Conservation (phyloP, 2,888 invertebrate genomes). For the Kryphioiulus occultus region DNA sequence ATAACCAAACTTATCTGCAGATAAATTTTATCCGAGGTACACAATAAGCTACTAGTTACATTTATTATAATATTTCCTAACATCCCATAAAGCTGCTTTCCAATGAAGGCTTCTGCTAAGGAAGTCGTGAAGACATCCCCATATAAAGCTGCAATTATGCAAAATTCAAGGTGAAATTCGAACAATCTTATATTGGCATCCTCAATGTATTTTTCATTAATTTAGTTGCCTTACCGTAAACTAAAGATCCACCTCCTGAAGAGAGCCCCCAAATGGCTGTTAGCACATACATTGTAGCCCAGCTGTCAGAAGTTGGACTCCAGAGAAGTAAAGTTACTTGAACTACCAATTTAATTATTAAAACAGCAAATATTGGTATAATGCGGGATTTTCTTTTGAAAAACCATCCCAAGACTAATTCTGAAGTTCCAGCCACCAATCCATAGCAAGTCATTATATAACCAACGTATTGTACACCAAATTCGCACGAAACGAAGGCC, state of each 20-base stretch:
- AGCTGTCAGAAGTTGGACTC: neutral
- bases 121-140: neutral
- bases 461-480: slow-evolving; percentile 37
- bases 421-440: neutral
- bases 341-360: slow-evolving; percentile 27
- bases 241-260: slow-evolving; percentile 10
- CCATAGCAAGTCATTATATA: slow-evolving; percentile 35
- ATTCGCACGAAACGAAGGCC: slow-evolving; percentile 21
- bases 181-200: neutral
- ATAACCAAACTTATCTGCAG: neutral
- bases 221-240: neutral
- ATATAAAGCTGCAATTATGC: neutral
- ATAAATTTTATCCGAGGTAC: slow-evolving; percentile 31
- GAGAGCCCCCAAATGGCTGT: slow-evolving; percentile 31
- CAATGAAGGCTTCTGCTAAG: slow-evolving; percentile 12
- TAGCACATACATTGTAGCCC: neutral
- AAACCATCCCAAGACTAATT: slow-evolving; percentile 36
- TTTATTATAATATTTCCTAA: slow-evolving; percentile 30
- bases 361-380: slow-evolving; percentile 17
- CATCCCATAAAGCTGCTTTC: neutral
- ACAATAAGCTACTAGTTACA: neutral
- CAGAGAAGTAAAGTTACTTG: slow-evolving; percentile 28
- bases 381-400: neutral
- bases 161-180: neutral
- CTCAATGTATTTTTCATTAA: neutral